phyloP scores from a whole-genome alignment of 2,113 vertebrate genomes.

The Chrysochloris asiatica region DNA sequence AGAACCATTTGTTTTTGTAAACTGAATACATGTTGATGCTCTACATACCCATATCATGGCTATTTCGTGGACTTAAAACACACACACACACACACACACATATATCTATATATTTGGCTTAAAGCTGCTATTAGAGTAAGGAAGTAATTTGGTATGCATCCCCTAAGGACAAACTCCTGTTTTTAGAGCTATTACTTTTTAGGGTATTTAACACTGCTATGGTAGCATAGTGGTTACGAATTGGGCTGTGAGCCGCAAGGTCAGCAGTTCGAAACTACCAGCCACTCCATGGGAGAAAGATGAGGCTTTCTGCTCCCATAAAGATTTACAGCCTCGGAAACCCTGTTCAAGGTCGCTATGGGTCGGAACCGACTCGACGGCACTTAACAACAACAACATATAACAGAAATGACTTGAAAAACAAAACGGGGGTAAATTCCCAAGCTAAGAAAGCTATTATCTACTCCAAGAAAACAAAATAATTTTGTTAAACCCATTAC shows the following conservation, averaged over 20 bases:
- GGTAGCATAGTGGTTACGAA: too few species aligned
- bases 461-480: slow-evolving; percentile 40
- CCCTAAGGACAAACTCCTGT: slow-evolving; percentile 38
- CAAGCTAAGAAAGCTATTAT: slow-evolving; percentile 47
- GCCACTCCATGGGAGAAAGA: too few species aligned
- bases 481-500: slow-evolving; percentile 37
- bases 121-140: slow-evolving; percentile 10
- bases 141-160: background rate
- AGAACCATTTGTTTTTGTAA: slow-evolving; percentile 19
- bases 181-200: slow-evolving; percentile 20
- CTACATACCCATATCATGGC: background rate
- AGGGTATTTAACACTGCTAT: slow-evolving; percentile 31
- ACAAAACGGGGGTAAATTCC: background rate
- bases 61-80: slow-evolving; percentile 46
- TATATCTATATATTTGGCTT: too few species aligned
- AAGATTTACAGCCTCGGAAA: too few species aligned
- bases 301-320: too few species aligned
- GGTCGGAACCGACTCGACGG: too few species aligned
- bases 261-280: too few species aligned
- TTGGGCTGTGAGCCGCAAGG: too few species aligned
- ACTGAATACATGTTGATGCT: background rate
- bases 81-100: too few species aligned
- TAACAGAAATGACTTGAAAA: slow-evolving; percentile 1
- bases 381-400: too few species aligned
- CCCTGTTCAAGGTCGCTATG: too few species aligned